Percentiles rank a stretch among this genome's conserved stretches.
phyloP scores from a whole-genome alignment of 2,888 invertebrate species.

The Eupithecia pulchellata region DNA sequence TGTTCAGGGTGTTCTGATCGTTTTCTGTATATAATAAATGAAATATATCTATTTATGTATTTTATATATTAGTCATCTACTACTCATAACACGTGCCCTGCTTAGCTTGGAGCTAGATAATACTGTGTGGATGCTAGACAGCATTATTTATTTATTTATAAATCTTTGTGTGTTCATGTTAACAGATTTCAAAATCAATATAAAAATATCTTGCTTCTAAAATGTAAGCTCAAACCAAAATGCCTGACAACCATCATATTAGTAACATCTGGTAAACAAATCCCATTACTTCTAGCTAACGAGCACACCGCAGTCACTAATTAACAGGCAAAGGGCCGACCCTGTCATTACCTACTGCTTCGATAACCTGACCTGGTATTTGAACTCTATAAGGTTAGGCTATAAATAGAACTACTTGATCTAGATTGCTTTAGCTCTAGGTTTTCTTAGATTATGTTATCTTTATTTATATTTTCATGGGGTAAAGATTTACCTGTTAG shows the following conservation, averaged over 20 bases:
- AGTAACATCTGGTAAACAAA: constrained; percentile 39
- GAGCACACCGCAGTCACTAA: constrained; percentile 17
- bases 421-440: constrained; percentile 29
- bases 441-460: constrained; percentile 2
- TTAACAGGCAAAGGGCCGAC: constrained; percentile 27
- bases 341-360: constrained; percentile 48
- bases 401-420: constrained; percentile 37
- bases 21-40: too few relatives aligned
- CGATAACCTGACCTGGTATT: constrained; percentile 54
- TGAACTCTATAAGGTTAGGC: constrained; percentile 46
- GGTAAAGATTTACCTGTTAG: too few relatives aligned
- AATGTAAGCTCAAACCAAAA: neutral
- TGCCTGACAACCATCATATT: neutral
- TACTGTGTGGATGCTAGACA: too few relatives aligned
- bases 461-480: too few relatives aligned
- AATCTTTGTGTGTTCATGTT: neutral
- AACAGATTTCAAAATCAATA: neutral
- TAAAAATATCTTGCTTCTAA: neutral
- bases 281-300: constrained; percentile 53
- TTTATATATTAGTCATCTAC: too few relatives aligned
- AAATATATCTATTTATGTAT: too few relatives aligned
- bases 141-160: too few relatives aligned
- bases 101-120: neutral
- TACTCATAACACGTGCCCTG: too few relatives aligned
- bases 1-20: too few relatives aligned